Base-by-base conservation (phyloP, 2,113 vertebrate genomes). In the Trochalopteron elliotii region DNA sequence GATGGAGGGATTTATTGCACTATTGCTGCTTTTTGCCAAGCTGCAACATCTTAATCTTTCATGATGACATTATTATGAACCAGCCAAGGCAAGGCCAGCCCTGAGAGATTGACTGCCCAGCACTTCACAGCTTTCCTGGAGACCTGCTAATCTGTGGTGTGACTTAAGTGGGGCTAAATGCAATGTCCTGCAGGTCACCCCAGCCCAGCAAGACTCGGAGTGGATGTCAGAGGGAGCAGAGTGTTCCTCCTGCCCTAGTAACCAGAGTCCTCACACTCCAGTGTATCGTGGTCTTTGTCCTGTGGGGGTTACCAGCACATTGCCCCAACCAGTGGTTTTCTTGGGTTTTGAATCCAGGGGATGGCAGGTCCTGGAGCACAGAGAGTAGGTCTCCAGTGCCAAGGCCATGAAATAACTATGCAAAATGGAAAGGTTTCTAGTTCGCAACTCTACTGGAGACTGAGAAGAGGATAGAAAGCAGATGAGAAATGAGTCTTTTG, bases 41-140 rank as follows among this genome's bases (percentile, higher is more conserved):
- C 81, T 86, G 63, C 27, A 64, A 76, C 18, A 17, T 90, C 76
- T 92, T 97, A 94, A 94, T 97, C 92, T 96, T 88, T 57, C 57
- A 71, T 30, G 89, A 70, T 78, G 94, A 93, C 81, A 75, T 91
- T 91, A 96, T 84, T 55, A 75, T 76, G 87, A 92, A 94, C 77
- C 52, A 50, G 59, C 39, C 79, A 75, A 65, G 76, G 76, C 71
- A 92, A 53, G 63, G 75, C 82, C 55, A 95, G 30, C n/a, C 70
- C 63, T 75, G 47, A 47, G 42, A 94, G 47, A 42, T 33, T 1
- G 4, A 17, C 0, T 0, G 52, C 57, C 49, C 65, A 18, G 55
- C 1, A 17, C n/a, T 68, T 81, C n/a, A 17, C 1, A 3, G 68
- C 49, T 47, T 52, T 86, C 77, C 69, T 79, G 42, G 59, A 80